Conservation (phyloP, 2,797 vertebrate genomes). For the Ficedula albicollis region DNA sequence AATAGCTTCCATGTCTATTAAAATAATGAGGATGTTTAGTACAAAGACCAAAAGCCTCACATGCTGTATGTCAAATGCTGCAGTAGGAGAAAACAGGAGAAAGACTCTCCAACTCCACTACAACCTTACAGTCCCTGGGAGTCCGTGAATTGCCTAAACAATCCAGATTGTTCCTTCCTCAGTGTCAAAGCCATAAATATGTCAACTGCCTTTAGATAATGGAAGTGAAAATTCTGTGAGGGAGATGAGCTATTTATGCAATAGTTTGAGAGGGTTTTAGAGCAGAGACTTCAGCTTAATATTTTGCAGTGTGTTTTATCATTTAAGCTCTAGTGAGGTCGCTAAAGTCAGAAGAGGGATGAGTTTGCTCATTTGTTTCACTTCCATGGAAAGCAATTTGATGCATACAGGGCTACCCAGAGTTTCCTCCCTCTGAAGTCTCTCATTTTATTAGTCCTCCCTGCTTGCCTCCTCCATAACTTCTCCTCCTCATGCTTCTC, state of each 20-base stretch:
- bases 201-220: not conserved
- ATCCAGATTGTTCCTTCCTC: not conserved
- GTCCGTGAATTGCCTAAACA: not conserved
- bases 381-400: conserved; percentile 30
- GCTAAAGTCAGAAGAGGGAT: not conserved
- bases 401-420: conserved; percentile 6
- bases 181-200: not conserved
- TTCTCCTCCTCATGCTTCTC: conserved; percentile 29
- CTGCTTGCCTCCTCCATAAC: not conserved
- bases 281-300: not conserved
- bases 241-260: not conserved
- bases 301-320: not conserved
- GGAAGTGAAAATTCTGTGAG: not conserved
- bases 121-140: not conserved
- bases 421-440: not conserved
- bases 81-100: not conserved
- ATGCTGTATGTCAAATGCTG: not conserved
- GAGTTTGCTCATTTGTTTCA: conserved; percentile 32
- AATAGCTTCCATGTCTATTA: not conserved
- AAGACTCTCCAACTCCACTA: not conserved
- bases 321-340: not conserved
- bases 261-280: not conserved
- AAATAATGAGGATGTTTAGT: not conserved
- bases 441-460: conserved; percentile 27
- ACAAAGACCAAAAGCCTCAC: not conserved